A percentile compares a stretch with the other conserved stretches of the same genome.
These are phyloP conservation scores for Drosophila virilis DNA, from an alignment of 1,140 invertebrate species.

Conservation along the genomic window DNA sequence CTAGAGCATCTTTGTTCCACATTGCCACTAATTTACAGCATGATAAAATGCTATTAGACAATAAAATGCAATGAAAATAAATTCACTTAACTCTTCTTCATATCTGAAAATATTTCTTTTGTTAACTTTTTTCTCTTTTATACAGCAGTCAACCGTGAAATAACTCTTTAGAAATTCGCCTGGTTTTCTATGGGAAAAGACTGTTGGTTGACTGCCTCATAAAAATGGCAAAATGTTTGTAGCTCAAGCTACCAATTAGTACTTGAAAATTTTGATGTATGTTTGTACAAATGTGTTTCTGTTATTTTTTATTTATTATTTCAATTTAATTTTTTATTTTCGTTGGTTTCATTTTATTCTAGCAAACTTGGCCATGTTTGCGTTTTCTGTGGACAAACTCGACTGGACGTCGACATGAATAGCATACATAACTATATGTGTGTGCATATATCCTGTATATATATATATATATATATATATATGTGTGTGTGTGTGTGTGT, in stretches of 20 bases:
- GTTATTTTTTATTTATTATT: neutral
- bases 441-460: neutral
- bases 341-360: constrained; percentile 17
- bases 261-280: constrained; percentile 45
- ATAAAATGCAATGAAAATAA: constrained; percentile 7
- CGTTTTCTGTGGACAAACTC: constrained; percentile 31
- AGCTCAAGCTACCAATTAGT: constrained; percentile 36
- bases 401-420: constrained; percentile 6
- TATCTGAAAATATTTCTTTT: constrained; percentile 5
- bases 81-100: neutral
- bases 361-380: constrained; percentile 18
- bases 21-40: neutral
- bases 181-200: constrained; percentile 5
- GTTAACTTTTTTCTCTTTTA: constrained; percentile 2
- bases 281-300: constrained; percentile 36
- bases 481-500: constrained; percentile 40
- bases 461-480: constrained; percentile 12
- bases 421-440: constrained; percentile 10
- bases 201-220: constrained; percentile 11
- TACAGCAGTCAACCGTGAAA: neutral
- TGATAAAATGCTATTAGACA: constrained; percentile 4
- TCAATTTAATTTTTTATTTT: neutral
- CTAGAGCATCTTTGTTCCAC: neutral
- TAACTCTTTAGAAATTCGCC: neutral
- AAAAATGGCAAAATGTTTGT: constrained; percentile 12